Conservation (phyloP, 2,797 vertebrate genomes). For the Pristis pectinata region DNA sequence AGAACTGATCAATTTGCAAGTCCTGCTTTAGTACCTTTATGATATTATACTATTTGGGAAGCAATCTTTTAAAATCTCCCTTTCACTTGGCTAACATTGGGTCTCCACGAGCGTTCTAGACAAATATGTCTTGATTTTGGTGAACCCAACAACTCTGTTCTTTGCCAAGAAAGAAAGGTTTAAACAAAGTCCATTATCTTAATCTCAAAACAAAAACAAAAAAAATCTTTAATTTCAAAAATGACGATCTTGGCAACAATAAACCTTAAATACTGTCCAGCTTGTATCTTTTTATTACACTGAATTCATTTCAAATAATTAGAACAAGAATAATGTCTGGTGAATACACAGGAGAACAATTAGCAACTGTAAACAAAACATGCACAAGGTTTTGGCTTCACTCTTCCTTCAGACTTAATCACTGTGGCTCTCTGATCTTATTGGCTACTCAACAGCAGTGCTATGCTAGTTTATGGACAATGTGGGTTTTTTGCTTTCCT, state of each 20-base stretch:
- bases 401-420: neutral
- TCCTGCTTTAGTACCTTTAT: neutral
- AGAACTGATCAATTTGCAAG: neutral
- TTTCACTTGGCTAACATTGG: neutral
- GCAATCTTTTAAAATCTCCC: neutral
- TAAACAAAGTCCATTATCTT: neutral
- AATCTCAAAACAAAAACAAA: neutral
- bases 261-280: neutral
- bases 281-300: neutral
- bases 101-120: neutral
- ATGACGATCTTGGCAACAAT: neutral
- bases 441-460: neutral
- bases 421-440: neutral
- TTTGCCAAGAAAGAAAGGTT: too few relatives aligned
- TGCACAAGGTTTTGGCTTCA: neutral
- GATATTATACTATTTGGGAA: neutral
- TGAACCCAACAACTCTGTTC: too few relatives aligned
- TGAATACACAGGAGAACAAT: neutral
- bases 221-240: neutral
- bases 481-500: neutral
- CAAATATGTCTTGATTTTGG: too few relatives aligned
- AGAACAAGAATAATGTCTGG: neutral
- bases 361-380: neutral
- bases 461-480: neutral
- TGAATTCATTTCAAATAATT: neutral